Conservation (phyloP, 2,888 invertebrate species). For the Lampropteryx suffumata region DNA sequence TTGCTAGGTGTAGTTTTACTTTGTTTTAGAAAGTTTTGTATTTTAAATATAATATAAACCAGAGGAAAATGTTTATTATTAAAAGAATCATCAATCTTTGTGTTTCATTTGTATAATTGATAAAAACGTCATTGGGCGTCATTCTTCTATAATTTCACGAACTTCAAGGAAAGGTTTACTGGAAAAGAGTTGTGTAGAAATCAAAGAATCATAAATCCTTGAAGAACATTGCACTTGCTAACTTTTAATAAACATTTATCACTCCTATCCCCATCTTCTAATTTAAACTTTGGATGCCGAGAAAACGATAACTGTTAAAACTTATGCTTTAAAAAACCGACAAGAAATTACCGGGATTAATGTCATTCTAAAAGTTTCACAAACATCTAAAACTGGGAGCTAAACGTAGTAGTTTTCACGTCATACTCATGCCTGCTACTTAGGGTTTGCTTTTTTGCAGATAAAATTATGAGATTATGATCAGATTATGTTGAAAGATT, state of each 20-base stretch:
- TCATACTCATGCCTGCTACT: neutral
- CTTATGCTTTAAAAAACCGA: conserved; percentile 49
- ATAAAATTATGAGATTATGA: no score
- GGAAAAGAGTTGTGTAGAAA: no score
- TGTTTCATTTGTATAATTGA: no score
- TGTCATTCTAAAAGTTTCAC: conserved; percentile 64
- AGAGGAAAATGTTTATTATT: no score
- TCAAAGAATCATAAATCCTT: neutral
- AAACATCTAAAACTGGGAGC: conserved; percentile 50
- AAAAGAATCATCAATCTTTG: no score
- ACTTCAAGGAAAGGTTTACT: no score
- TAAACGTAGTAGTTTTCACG: neutral
- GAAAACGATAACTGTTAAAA: conserved; percentile 44
- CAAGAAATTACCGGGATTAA: conserved; percentile 62
- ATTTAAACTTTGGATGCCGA: conserved; percentile 39
- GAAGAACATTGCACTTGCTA: neutral
- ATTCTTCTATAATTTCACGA: no score
- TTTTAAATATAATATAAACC: conserved; percentile 1
- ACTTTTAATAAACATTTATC: conserved; percentile 19
- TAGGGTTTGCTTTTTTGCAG: no score
- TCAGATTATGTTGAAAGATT: no score
- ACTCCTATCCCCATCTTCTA: conserved; percentile 26
- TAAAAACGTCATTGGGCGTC: no score
- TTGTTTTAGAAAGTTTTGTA: conserved; percentile 14
- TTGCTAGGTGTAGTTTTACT: conserved; percentile 20